Conservation (phyloP, 2,888 invertebrate species). For the Tetanocera ferruginea region DNA sequence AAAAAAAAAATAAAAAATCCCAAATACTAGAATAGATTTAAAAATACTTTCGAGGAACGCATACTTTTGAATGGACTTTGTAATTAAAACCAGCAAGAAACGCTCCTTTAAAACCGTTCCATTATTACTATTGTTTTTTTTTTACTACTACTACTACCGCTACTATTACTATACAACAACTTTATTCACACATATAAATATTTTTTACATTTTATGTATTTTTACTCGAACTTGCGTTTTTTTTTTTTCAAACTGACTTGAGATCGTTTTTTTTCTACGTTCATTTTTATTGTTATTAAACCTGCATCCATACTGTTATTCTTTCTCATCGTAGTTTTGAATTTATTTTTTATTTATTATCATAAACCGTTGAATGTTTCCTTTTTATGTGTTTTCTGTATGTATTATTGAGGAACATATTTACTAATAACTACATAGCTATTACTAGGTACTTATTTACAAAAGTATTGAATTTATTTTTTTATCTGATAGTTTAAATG, state of each 20-base stretch:
- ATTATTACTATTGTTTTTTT: constrained; percentile 9
- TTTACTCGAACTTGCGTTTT: not conserved
- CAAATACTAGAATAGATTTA: constrained; percentile 42
- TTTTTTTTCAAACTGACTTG: not conserved
- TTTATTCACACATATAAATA: not conserved
- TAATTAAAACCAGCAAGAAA: not conserved
- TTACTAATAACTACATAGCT: not conserved
- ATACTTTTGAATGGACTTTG: constrained; percentile 4
- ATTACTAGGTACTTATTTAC: not conserved
- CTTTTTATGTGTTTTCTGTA: not conserved
- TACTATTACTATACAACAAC: constrained; percentile 10
- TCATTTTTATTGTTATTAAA: not conserved
- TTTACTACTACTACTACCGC: constrained; percentile 2
- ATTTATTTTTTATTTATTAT: not conserved
- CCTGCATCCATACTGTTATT: constrained; percentile 16
- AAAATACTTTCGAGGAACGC: constrained; percentile 8
- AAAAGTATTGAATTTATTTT: not conserved
- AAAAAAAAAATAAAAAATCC: constrained; percentile 40
- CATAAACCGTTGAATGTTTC: not conserved
- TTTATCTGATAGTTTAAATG: not conserved
- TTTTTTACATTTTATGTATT: not conserved
- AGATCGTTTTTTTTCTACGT: not conserved
- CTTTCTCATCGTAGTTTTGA: not conserved
- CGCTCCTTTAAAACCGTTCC: not conserved
- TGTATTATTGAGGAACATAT: no score